These are phyloP conservation scores for Isotomurus palustris DNA, from an alignment of 2,888 invertebrate species.

Conservation along the genomic window DNA sequence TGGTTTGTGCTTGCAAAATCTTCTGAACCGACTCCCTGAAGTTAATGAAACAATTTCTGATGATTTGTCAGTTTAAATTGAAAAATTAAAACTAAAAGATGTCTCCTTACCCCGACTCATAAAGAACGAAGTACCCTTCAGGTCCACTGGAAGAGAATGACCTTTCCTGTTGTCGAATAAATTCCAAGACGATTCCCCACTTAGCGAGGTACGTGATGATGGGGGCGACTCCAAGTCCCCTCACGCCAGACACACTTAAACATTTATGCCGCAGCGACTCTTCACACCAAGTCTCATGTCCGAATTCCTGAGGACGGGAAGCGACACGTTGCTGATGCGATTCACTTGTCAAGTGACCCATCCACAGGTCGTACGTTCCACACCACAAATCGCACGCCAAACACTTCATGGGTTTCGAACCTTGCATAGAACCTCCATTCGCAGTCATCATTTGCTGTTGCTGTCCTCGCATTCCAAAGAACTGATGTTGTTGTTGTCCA, in stretches of 20 bases:
- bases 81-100: not conserved
- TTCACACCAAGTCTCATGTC: conserved; percentile 8
- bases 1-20: conserved; percentile 1
- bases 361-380: conserved; percentile 1
- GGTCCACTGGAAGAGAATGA: not conserved
- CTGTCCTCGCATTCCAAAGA: no score
- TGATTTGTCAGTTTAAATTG: not conserved
- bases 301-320: not conserved
- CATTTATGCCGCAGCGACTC: not conserved
- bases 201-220: not conserved
- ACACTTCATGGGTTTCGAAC: conserved; percentile 8
- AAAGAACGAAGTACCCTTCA: conserved; percentile 1
- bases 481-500: no score
- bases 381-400: conserved; percentile 7
- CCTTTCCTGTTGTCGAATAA: not conserved
- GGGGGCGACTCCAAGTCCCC: not conserved
- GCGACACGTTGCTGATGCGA: not conserved
- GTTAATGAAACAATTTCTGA: not conserved
- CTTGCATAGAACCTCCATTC: no score
- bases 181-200: not conserved
- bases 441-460: no score
- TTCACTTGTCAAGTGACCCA: conserved; percentile 6
- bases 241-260: conserved; percentile 2
- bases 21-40: conserved; percentile 4
- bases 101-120: not conserved